Base-by-base conservation (phyloP, 2,113 vertebrate genomes). In the Pterocles orientalis region DNA sequence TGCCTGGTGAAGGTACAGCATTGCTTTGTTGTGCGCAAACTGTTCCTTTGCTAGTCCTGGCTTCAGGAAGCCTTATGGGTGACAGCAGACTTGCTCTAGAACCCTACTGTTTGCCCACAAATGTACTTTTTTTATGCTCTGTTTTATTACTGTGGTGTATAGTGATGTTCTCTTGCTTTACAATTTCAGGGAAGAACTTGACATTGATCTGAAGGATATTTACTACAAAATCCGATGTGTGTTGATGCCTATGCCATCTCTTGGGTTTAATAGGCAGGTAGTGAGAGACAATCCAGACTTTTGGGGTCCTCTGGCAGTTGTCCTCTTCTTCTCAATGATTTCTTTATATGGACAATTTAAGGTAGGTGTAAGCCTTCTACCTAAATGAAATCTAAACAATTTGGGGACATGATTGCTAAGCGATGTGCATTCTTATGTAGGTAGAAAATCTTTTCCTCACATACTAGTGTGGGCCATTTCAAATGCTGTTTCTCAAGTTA, bases 151-250 rank as follows among this genome's bases (percentile, higher is more conserved):
- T 93, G n/a, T 84, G 26, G 51, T 84, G 33, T 91, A 9, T 91
- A 82, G 41, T 95, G 92, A 97, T 28, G 61, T 29, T 91, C 11
- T 26, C 53, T 82, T 96, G 45, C 81, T 96, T 95, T 96, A 70
- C 57, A 82, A 96, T 97, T 96, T 56, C 84, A 99, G 99, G 94
- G 99, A 99, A 95, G 99, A 99, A 97, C 97, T 99, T 43, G 99
- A 99, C 97, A 99, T 99, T 51, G 99, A 99, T 96, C 97, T 99
- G 88, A 99, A 99, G 98, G 99, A 99, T 97, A 99, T 99, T 97
- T 99, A 99, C 96, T 99, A 99, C 97, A 99, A 99, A 98, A 98
- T 99, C 36, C 99, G 99, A 20, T 99, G 99, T 86, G 99, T 99
- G 93, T 97, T 99, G 98, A 99, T 99, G 99, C 99, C 99, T 82